phyloP scores from a whole-genome alignment of 2,797 vertebrate genomes.

The Knipowitschia caucasica region DNA sequence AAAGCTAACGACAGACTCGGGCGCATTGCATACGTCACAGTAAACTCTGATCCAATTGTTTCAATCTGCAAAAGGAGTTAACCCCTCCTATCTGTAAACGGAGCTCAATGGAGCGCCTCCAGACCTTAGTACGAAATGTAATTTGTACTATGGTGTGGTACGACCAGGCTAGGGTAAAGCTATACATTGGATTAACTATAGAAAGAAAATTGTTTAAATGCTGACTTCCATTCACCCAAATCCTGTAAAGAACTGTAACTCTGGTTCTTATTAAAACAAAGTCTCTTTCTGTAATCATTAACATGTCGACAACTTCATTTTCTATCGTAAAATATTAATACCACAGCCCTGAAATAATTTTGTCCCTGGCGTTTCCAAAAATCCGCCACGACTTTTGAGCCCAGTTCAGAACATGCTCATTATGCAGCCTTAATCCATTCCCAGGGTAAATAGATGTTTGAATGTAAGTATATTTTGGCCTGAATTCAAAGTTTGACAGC shows the following conservation, averaged over 20 bases:
- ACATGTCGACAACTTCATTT: no score
- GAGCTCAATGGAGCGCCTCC: no score
- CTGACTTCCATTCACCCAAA: not conserved
- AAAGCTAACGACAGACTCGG: no score
- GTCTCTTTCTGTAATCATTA: not conserved
- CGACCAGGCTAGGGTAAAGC: no score
- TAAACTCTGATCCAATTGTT: no score
- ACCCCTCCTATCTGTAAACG: no score
- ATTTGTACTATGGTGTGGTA: no score
- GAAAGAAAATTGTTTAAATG: no score
- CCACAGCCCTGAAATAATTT: conserved; percentile 10
- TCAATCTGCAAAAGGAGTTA: no score
- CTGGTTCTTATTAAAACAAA: not conserved
- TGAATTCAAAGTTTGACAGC: conserved; percentile 31
- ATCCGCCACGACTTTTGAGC: conserved; percentile 13
- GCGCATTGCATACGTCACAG: no score
- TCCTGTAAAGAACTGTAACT: not conserved
- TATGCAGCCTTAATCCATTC: conserved; percentile 16
- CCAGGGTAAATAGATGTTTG: conserved; percentile 33
- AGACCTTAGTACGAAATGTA: no score
- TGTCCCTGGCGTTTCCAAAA: conserved; percentile 13
- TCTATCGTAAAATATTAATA: conserved; percentile 16
- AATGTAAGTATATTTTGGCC: conserved; percentile 12
- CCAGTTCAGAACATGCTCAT: conserved; percentile 12
- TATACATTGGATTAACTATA: no score